Conservation (phyloP, 2,888 invertebrate species). For the Lobophora halterata region DNA sequence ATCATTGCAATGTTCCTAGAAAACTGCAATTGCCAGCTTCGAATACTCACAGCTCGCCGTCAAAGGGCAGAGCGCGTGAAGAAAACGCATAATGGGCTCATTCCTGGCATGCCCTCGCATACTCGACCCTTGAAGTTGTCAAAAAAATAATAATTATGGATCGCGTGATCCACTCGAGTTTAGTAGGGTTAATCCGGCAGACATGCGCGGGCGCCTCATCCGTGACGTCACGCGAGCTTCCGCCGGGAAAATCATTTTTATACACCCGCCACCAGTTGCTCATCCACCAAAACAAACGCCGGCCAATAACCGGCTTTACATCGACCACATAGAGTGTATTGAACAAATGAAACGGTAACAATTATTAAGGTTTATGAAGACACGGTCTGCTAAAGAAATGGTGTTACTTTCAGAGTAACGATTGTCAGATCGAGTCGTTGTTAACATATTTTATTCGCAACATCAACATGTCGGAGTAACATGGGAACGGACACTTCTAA, state of each 20-base stretch:
- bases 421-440: constrained; percentile 30
- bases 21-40: constrained; percentile 6
- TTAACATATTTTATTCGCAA: constrained; percentile 30
- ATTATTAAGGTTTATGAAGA: constrained; percentile 41
- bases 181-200: constrained; percentile 49
- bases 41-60: constrained; percentile 13
- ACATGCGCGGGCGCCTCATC: constrained; percentile 45
- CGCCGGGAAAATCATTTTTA: constrained; percentile 50
- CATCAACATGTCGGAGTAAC: constrained; percentile 23
- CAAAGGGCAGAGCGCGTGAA: constrained; percentile 8
- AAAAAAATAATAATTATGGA: constrained; percentile 45
- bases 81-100: constrained; percentile 12
- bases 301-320: constrained; percentile 32
- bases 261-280: constrained; percentile 29
- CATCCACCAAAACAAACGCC: constrained; percentile 22
- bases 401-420: constrained; percentile 45
- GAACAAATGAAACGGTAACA: constrained; percentile 19
- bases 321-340: constrained; percentile 6
- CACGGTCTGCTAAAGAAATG: constrained; percentile 51
- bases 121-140: constrained; percentile 37
- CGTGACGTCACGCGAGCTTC: constrained; percentile 59
- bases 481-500: constrained; percentile 11
- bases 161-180: constrained; percentile 52
- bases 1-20: constrained; percentile 8
- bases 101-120: constrained; percentile 28